Evolutionary conservation across 1,140 invertebrate species (phyloP).

Genomic region (Drosophila santomea): DNA sequence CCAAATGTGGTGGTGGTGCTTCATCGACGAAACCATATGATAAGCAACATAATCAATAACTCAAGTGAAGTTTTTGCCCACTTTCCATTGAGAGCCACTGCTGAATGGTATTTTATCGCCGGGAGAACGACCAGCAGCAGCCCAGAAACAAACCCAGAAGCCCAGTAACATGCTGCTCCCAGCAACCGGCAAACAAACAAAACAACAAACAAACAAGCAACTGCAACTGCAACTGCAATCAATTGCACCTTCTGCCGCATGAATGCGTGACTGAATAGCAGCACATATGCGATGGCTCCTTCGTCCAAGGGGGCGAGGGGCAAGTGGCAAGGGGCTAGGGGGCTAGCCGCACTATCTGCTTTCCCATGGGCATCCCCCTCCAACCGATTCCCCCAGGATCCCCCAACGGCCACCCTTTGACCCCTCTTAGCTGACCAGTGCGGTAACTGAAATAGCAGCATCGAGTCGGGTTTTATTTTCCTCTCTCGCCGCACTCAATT

Average conservation of each 20-base stretch:
- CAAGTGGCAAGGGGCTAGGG: not conserved
- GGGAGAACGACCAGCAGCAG: conserved; percentile 8
- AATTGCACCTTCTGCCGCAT: conserved; percentile 78
- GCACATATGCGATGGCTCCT: conserved; percentile 50
- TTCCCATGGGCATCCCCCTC: conserved; percentile 1
- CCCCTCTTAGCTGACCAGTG: conserved; percentile 37
- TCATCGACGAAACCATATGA: conserved; percentile 15
- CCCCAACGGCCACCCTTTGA: not conserved
- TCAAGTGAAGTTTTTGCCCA: conserved; percentile 13
- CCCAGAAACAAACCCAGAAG: conserved; percentile 10
- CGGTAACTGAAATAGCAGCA: conserved; percentile 65
- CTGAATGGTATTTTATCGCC: conserved; percentile 11
- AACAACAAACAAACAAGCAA: conserved; percentile 29
- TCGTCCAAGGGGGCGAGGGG: not conserved
- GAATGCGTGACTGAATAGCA: conserved; percentile 66
- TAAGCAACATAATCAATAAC: conserved; percentile 43
- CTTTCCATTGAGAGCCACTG: conserved; percentile 10
- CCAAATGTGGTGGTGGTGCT: not conserved
- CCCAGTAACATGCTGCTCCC: conserved; percentile 22
- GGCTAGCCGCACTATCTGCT: conserved; percentile 5
- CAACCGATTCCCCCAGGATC: not conserved
- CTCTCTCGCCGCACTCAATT: conserved; percentile 30
- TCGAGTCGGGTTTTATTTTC: conserved; percentile 53
- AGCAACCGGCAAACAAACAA: conserved; percentile 7
- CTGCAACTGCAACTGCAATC: conserved; percentile 69